Evolutionary conservation across 2,797 vertebrate species (phyloP), one percentile per base, ranked within the genome.

Genomic region (Pterois miles): DNA sequence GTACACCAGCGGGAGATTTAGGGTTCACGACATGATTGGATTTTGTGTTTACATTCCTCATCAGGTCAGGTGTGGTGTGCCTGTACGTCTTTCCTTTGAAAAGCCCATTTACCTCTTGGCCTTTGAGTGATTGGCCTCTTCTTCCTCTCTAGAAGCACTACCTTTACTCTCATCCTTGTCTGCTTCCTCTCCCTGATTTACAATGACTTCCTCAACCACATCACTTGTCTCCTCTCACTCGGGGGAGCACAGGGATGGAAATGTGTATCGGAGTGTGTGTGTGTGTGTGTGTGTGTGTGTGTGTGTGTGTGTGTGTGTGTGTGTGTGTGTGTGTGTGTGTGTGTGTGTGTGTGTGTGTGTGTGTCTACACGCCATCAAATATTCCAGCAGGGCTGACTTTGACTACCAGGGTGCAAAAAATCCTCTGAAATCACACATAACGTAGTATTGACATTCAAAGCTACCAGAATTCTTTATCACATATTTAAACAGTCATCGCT

Each of bases 131-230:
- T 9, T 29, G 6, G 22, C 12, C 52, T 16, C n/a, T 1, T 22
- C 59, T 31, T 56, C 65, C 34, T 58, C 33, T 48, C 9, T 5
- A 1, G 57, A 74, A 64, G 25, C 31, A 14, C 25, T 29, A 10
- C 11, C 36, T 65, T 62, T 27, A 22, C 31, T 62, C 70, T 60
- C 68, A 7, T 36, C 16, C 31, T 66, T 66, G 10, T 58, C 64
- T 66, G 43, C 78, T 16, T 70, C 66, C 29, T 68, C 59, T 27
- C 1, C n/a, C 67, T 75, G 43, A 75, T 72, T 68, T 50, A 70
- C n/a, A 65, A 52, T 13, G 8, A 48, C 80, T 69, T 84, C 70
- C 66, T 71, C 70, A n/a, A 67, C 57, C 75, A 43, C 67, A 43
- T 71, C 83, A 71, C 62, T 48, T 66, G 66, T 43, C 56, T 58